Evolutionary conservation across 92 coral and sea anemone genomes (phyloP).

Genomic region (Phymanthus crucifer): DNA sequence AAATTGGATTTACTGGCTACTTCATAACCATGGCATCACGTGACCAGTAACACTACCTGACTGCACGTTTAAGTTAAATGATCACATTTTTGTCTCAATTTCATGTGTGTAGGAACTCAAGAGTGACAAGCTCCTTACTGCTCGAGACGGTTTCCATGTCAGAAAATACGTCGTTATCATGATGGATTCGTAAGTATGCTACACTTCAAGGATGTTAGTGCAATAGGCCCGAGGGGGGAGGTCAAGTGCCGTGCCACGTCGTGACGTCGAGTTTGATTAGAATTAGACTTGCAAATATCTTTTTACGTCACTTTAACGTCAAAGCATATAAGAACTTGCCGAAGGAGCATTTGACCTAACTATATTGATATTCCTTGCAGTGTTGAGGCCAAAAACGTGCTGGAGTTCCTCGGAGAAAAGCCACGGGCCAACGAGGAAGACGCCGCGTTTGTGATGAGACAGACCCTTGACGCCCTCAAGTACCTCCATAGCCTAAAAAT

Average conservation of each 20-base stretch:
- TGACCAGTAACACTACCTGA: too few relatives aligned
- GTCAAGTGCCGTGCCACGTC: neutral
- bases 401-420: constrained; percentile 78
- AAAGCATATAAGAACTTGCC: too few relatives aligned
- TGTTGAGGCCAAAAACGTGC: constrained; percentile 77
- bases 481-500: constrained; percentile 78
- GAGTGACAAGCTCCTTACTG: constrained; percentile 68
- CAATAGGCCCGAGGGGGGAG: too few relatives aligned
- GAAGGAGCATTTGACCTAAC: too few relatives aligned
- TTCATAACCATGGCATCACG: too few relatives aligned
- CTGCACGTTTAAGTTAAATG: too few relatives aligned
- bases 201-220: too few relatives aligned
- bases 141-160: constrained; percentile 71
- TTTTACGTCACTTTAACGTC: too few relatives aligned
- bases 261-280: too few relatives aligned
- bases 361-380: constrained; percentile 25
- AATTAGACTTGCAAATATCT: too few relatives aligned
- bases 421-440: constrained; percentile 88
- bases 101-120: constrained; percentile 41
- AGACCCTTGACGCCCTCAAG: constrained; percentile 73
- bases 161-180: constrained; percentile 77
- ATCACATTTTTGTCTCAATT: neutral
- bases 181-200: constrained; percentile 70
- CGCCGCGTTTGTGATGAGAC: constrained; percentile 73
- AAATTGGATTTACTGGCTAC: too few relatives aligned